phyloP scores from a whole-genome alignment of 2,888 invertebrate genomes.

The Drosophila setosimentum region DNA sequence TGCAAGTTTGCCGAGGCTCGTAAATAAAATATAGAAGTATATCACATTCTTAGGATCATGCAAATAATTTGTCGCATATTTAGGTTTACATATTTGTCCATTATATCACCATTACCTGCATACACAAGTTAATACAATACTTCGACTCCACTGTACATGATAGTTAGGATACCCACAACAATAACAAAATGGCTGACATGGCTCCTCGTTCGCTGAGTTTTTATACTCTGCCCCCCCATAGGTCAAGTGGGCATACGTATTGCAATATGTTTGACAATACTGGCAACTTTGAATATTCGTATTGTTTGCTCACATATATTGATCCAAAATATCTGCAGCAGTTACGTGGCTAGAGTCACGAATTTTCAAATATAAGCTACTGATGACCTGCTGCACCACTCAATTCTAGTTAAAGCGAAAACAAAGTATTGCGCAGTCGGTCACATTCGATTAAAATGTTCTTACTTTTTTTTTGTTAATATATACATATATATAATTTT shows the following conservation, averaged over 20 bases:
- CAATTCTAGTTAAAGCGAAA: background rate
- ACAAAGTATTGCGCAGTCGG: background rate
- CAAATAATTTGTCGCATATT: background rate
- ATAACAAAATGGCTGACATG: slow-evolving; percentile 56
- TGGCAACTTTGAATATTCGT: background rate
- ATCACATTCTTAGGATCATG: background rate
- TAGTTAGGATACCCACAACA: slow-evolving; percentile 36
- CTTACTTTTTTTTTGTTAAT: slow-evolving; percentile 15
- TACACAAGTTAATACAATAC: slow-evolving; percentile 9
- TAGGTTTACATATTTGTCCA: background rate
- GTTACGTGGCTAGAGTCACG: too few relatives aligned
- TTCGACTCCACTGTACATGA: slow-evolving; percentile 40
- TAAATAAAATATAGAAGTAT: background rate
- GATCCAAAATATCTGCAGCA: background rate
- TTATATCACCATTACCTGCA: too few relatives aligned
- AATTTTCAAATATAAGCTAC: background rate
- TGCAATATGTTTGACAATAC: background rate
- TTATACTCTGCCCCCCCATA: background rate
- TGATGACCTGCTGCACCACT: background rate
- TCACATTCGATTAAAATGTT: background rate
- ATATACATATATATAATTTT: background rate
- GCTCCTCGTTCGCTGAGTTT: slow-evolving; percentile 8
- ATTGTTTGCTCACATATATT: background rate
- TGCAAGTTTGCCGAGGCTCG: background rate
- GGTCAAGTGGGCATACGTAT: slow-evolving; percentile 2